These are phyloP conservation scores for Ambastaia sidthimunki DNA, from an alignment of 2,797 vertebrate species.

Conservation along the genomic window DNA sequence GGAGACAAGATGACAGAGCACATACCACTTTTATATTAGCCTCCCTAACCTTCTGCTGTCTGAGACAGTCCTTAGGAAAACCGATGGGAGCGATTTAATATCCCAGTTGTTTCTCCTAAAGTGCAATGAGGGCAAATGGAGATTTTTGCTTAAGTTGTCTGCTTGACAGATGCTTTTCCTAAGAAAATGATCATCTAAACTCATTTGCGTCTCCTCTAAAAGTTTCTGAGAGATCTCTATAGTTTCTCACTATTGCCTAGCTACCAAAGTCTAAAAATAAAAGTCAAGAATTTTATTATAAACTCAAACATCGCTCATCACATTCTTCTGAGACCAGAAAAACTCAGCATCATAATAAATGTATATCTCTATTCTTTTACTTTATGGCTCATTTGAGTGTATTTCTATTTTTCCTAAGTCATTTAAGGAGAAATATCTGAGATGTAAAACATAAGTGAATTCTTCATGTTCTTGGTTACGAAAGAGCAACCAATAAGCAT, in stretches of 20 bases:
- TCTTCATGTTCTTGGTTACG: not conserved
- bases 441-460: not conserved
- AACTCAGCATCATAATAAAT: no score
- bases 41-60: constrained; percentile 19
- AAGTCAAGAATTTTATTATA: no score
- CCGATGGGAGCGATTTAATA: not conserved
- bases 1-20: constrained; percentile 13
- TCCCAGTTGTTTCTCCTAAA: not conserved
- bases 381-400: no score
- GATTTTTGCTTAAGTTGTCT: not conserved
- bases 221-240: no score
- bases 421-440: no score
- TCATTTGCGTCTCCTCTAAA: not conserved
- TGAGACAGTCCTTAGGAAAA: not conserved
- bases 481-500: constrained; percentile 15
- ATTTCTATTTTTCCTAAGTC: no score
- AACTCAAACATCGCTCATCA: no score
- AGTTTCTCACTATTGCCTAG: no score
- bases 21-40: constrained; percentile 23
- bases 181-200: not conserved
- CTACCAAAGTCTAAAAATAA: no score
- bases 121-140: not conserved
- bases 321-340: no score
- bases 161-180: not conserved
- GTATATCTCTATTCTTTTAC: no score